Percentiles rank a stretch among this genome's conserved stretches.
These are phyloP conservation scores for Ennomos erosarius DNA, from an alignment of 2,888 invertebrate genomes.

Conservation along the genomic window DNA sequence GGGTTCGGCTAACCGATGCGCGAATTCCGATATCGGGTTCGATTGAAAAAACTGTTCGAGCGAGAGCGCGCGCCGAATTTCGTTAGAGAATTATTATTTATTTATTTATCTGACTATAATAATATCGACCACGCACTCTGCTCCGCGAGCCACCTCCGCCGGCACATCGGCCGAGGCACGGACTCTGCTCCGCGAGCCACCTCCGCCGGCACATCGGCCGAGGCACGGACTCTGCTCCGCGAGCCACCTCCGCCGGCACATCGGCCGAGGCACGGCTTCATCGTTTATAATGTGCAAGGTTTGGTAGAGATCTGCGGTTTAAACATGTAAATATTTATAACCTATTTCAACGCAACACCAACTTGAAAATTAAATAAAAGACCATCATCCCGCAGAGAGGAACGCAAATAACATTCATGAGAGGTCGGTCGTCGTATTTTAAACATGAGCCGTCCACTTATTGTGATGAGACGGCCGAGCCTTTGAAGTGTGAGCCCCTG, in stretches of 20 bases:
- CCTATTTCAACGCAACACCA: too few relatives aligned
- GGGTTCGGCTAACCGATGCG: conserved; percentile 78
- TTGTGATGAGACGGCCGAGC: conserved; percentile 18
- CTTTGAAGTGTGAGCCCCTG: conserved; percentile 23
- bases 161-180: too few relatives aligned
- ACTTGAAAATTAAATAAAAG: neutral
- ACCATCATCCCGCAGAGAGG: neutral
- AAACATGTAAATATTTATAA: too few relatives aligned
- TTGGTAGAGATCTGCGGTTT: too few relatives aligned
- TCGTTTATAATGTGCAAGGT: too few relatives aligned
- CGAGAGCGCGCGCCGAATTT: conserved; percentile 51
- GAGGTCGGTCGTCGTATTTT: conserved; percentile 19
- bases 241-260: too few relatives aligned
- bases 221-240: too few relatives aligned
- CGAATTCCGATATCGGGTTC: conserved; percentile 81
- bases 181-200: too few relatives aligned
- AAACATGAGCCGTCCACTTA: conserved; percentile 27
- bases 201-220: too few relatives aligned
- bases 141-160: neutral
- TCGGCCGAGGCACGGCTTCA: too few relatives aligned
- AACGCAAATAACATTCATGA: conserved; percentile 29
- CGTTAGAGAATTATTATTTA: conserved; percentile 42
- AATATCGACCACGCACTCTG: conserved; percentile 30
- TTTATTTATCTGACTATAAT: conserved; percentile 33
- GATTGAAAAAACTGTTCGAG: conserved; percentile 56